Evolutionary conservation across 2,113 vertebrate genomes (phyloP).

Genomic region (Seriola quinqueradiata): DNA sequence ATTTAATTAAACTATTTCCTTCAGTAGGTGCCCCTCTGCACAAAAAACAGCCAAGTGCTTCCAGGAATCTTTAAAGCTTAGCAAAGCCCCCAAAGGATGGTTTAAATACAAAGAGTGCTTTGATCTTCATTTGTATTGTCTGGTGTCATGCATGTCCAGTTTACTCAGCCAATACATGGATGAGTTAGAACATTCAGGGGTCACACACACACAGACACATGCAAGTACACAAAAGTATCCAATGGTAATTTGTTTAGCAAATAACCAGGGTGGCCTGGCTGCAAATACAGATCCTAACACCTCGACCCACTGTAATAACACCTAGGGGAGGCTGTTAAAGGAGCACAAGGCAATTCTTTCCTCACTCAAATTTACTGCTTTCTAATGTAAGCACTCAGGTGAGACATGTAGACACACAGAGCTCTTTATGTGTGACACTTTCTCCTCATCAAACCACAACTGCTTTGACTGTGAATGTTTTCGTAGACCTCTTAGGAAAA

Average conservation of each 20-base stretch:
- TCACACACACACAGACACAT: constrained; percentile 43
- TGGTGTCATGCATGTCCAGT: constrained; percentile 51
- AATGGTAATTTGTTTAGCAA: constrained; percentile 81
- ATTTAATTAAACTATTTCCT: constrained; percentile 36
- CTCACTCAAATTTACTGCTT: constrained; percentile 11
- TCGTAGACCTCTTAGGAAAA: not conserved
- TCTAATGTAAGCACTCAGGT: not conserved
- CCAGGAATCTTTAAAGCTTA: constrained; percentile 15
- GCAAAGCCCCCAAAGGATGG: not conserved
- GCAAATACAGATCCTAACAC: constrained; percentile 38
- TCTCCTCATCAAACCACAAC: not conserved
- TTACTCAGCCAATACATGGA: constrained; percentile 36
- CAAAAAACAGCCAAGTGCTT: constrained; percentile 2
- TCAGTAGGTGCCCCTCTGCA: not conserved
- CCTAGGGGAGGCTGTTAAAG: constrained; percentile 1
- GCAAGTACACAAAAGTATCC: constrained; percentile 48
- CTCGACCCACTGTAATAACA: constrained; percentile 34
- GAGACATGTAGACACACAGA: constrained; percentile 10
- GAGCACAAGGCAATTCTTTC: not conserved
- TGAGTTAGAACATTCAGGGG: constrained; percentile 32
- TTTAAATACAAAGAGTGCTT: constrained; percentile 41
- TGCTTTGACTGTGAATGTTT: constrained; percentile 3
- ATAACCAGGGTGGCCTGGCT: constrained; percentile 63
- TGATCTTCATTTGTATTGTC: constrained; percentile 59
- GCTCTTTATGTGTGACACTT: constrained; percentile 2